Base-by-base conservation (phyloP, 2,888 invertebrate species). In the Drosophila meridionalis region DNA sequence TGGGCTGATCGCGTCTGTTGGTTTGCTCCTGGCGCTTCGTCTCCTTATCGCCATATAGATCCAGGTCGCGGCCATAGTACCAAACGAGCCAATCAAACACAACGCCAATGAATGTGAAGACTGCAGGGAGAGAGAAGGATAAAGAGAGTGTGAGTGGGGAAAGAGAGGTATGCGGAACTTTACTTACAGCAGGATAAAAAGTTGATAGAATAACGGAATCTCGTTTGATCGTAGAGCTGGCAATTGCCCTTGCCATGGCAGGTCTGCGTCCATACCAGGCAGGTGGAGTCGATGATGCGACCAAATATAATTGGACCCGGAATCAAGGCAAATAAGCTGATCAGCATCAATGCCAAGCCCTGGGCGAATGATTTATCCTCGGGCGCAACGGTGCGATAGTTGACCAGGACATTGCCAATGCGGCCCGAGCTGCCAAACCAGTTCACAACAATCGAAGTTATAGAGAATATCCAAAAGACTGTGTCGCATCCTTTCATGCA, bases 221-320 rank as follows among this genome's bases (percentile, higher is more conserved):
- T 93, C 26, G 94, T 93, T 77, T 94, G 94, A 90, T 96, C 94
- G 83, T 96, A 96, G 30, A 95, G 91, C 94, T 95, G 95, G 78
- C 96, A 96, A 83, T 96, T 95, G 12, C 96, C 95, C 43, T 92
- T 94, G 30, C 93, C 92, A 1, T 94, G 95, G 82, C 96, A 96
- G 7, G 94, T 94, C 61, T 94, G 93, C 40, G 95, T 95, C 96
- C 96, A 96, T 30, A 95, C 94, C 43, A 95, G 86, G 76, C 96
- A 96, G 0, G 96, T 94, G 12, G 94, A 94, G 90, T 96, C 96
- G 85, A 94, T 95, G 56, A 96, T 94, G 14, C 94, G 94, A 0
- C 96, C 96, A 69, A 91, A 93, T 52, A 96, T 92, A 64, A 96
- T 95, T 0, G 96, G 96, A 6, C 95, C 96, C 0, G 96, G 96